Percentiles rank a stretch among this genome's conserved stretches.
Conservation (phyloP, 2,888 invertebrate species). For the Poecilus cupreus region DNA sequence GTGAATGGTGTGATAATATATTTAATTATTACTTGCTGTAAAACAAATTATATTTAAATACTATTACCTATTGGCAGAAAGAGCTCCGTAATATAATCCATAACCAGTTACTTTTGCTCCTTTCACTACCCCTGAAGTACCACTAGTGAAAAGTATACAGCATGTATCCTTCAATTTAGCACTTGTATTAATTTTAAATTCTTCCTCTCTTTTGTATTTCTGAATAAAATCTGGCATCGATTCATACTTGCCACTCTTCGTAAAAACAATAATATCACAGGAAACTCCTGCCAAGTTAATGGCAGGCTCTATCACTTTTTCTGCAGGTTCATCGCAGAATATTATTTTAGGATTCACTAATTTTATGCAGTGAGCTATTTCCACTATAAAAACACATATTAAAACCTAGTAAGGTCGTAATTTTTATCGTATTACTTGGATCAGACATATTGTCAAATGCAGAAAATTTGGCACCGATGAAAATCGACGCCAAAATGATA, state of each 20-base stretch:
- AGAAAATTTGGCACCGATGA: not conserved
- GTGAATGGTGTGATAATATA: too few relatives aligned
- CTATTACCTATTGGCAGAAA: not conserved
- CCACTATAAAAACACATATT: not conserved
- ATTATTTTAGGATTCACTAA: not conserved
- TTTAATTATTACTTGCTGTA: too few relatives aligned
- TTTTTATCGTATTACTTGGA: not conserved
- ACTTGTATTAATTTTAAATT: not conserved
- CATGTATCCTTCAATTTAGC: not conserved
- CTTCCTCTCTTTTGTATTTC: not conserved
- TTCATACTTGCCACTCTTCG: constrained; percentile 61
- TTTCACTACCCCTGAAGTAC: constrained; percentile 21
- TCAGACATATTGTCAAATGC: not conserved
- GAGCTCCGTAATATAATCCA: constrained; percentile 14
- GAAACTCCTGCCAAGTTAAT: constrained; percentile 62
- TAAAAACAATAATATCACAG: constrained; percentile 66
- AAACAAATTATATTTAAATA: not conserved
- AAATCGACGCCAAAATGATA: not conserved
- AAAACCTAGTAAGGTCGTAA: not conserved
- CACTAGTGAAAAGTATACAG: constrained; percentile 8
- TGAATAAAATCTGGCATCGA: not conserved
- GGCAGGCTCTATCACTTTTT: constrained; percentile 64
- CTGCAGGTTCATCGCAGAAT: constrained; percentile 64
- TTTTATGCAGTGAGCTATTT: not conserved
- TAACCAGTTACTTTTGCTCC: not conserved